Base-by-base conservation (phyloP, 1,140 invertebrate genomes). In the Bombus turneri region DNA sequence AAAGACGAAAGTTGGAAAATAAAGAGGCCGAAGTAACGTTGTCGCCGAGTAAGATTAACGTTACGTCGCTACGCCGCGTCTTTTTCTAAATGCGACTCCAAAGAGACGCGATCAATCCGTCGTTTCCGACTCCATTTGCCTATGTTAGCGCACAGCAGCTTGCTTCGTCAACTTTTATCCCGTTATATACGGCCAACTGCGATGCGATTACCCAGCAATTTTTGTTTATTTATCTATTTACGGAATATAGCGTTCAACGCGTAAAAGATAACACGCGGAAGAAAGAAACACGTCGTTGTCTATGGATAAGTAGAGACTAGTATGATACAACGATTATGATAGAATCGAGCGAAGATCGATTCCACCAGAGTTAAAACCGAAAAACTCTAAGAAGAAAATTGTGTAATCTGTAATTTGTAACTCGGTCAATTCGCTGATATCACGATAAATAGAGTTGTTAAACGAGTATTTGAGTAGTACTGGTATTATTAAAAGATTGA, bases 21-120 rank as follows among this genome's bases (percentile, higher is more conserved):
- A 90, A 89, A 90, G 84, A 80, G 57, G 64, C 37, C 37, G 77
- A 59, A 77, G 79, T 87, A 80, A 74, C 84, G 78, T 86, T 78
- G 81, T 79, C 87, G 75, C 37, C 71, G 43, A 39, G 59, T 43
- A 81, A 81, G 84, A 85, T 81, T 41, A 73, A 74, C 87, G 69
- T 74, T 64, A 73, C 81, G 68, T 69, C 74, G 66, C 34, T 43
- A 25, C 34, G n/a, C 22, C n/a, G 28, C 28, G 47, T 34, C 69
- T 74, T 43, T 41, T 59, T 28, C 43, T 62, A 68, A 76, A 64
- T 28, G 82, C 18, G 37, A 64, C 34, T 18, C 28, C 25, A 43
- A 39, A 59, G 34, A 47, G 39, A 31, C 43, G 53, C 81, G 71
- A 82, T 82, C 81, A 37, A 66, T 82, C 31, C 41, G 31, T 72